Conservation (phyloP, 2,113 vertebrate genomes). For the Pedetes capensis region DNA sequence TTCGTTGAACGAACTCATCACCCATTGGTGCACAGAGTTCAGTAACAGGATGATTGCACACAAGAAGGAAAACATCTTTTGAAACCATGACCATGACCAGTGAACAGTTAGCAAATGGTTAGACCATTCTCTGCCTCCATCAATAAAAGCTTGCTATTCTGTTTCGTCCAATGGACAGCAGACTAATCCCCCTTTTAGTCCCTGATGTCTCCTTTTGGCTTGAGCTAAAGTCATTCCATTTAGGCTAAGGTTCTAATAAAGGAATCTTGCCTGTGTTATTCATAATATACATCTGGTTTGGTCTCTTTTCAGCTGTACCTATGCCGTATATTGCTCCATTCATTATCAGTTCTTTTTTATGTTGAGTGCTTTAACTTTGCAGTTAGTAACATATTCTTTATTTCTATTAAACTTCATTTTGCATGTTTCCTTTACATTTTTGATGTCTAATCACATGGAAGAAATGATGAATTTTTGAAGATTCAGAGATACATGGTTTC, state of each 20-base stretch:
- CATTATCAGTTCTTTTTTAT: neutral
- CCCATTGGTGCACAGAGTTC: no score
- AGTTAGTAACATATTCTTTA: neutral
- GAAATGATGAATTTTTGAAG: neutral
- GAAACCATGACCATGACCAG: neutral
- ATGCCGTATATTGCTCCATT: neutral
- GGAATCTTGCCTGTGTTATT: neutral
- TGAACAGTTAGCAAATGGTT: neutral
- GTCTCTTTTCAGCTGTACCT: neutral
- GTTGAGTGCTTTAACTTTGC: neutral
- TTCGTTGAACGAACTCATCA: neutral
- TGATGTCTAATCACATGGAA: neutral
- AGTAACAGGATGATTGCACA: neutral
- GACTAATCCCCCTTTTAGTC: no score
- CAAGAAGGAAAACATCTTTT: neutral
- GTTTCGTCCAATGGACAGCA: neutral
- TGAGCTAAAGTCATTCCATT: no score
- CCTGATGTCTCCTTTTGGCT: no score
- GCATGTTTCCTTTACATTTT: neutral
- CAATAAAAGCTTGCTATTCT: neutral
- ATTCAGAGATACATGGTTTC: neutral
- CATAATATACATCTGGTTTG: neutral
- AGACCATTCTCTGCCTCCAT: no score
- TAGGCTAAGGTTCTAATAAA: neutral
- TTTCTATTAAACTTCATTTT: neutral